Base-by-base conservation (phyloP, 2,113 vertebrate species). In the Syngnathus floridae region DNA sequence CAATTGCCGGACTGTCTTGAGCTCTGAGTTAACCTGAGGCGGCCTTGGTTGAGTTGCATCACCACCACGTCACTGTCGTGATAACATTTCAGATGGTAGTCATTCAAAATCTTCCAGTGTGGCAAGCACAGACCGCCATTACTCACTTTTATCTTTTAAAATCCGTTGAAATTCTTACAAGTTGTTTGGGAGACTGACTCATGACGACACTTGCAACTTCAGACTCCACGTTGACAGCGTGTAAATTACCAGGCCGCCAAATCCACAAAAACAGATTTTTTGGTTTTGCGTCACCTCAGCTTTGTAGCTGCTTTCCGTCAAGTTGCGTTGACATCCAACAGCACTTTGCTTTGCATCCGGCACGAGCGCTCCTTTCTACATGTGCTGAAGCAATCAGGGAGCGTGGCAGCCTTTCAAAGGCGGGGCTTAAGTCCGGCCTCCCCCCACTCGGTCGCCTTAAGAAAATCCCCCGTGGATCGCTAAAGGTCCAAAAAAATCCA, bases 361-460 rank as follows among this genome's bases (percentile, higher is more conserved):
- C 66, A 62, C 69, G 63, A 83, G 66, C 69, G 71, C 70, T 82
- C 75, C 68, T 49, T 77, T 56, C 37, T 68, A 78, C 80, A 87
- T 84, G 76, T 86, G 85, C 57, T 73, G 70, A 68, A 86, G 70
- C 63, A 62, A 85, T 88, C 75, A 74, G 60, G 64, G 64, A 76
- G 62, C 65, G 76, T 71, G 73, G 62, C 58, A 68, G 57, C 26
- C 41, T 48, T 71, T 75, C 67, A 79, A 72, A 57, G 65, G 51
- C 43, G 70, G 63, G 46, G 57, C 26, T 31, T 31, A 61, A 52
- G 43, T 7, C 31, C 55, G 70, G 61, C 36, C 40, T 70, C 21
- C 40, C 71, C 21, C 46, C 45, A 41, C 40, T 31, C 49, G 41
- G 71, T 82, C 70, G 57, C 66, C 69, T 71, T 65, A 40, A 62